Evolutionary conservation across 2,113 vertebrate genomes (phyloP), one percentile per base, ranked within the genome.

Genomic region (Chrysochloris asiatica): DNA sequence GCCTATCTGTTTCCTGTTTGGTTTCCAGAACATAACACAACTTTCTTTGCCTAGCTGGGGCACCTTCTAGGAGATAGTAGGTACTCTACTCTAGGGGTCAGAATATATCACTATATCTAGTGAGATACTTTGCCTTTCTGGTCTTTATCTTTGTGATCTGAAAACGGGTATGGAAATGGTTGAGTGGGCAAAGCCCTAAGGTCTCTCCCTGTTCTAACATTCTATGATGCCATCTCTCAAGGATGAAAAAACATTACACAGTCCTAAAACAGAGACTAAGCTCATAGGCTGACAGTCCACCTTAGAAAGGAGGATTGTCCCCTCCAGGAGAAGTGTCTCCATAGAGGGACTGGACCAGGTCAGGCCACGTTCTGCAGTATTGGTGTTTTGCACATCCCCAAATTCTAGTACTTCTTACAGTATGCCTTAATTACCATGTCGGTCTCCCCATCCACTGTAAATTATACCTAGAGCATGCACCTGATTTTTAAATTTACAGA

Each of bases 331-430:
- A 59, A 4, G 8, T 5, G 2, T 22, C 11, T 28, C 61, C 38
- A 3, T 1, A 4, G 17, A 30, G 36, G 41, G 36, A 17, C 22
- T 0, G 0, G 24, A 5, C 71, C 71, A 28, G 38, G 14, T 30
- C 19, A 9, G 45, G 16, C 8, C 13, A 0, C 22, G 2, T 36
- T 63, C 26, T 9, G 2, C 19, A 17, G 63, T 38, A 6, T 13
- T 76, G 26, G 6, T 30, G 3, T 77, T 72, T 28, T 36, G 28
- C 21, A 19, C 6, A 48, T 3, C 1, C 17, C 16, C 6, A 1
- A 14, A 22, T 28, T 41, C 30, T 4, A 10, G 33, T 17, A 8
- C 24, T 26, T 88, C 86, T 33, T n/a, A 12, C 21, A 28, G n/a
- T 38, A 3, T 26, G 36, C 41, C 67, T 71, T 63, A 52, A 43